phyloP scores from a whole-genome alignment of 2,113 vertebrate genomes.

The Pangasianodon gigas region DNA sequence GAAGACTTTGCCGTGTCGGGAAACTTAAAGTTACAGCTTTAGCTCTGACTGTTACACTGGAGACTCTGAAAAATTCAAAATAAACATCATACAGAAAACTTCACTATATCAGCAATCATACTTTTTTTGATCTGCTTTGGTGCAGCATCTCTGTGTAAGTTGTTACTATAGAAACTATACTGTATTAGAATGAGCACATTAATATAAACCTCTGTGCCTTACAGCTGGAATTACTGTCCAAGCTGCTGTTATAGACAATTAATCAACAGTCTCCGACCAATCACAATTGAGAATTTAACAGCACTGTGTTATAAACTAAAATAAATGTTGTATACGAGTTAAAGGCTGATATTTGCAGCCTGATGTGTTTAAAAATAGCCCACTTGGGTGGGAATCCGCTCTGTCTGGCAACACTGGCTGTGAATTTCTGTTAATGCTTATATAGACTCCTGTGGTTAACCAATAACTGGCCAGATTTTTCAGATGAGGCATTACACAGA shows the following conservation, averaged over 20 bases:
- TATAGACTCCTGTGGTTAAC: constrained; percentile 16
- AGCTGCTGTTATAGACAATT: neutral
- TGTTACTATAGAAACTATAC: neutral
- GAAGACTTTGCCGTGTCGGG: neutral
- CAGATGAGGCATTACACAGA: neutral
- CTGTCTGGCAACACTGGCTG: neutral
- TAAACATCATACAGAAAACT: neutral
- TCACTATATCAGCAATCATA: neutral
- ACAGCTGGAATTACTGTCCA: neutral
- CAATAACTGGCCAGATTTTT: neutral
- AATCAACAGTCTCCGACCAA: neutral
- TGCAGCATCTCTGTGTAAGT: neutral
- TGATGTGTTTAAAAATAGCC: neutral
- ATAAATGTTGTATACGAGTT: neutral
- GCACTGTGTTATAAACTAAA: neutral
- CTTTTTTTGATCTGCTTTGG: neutral
- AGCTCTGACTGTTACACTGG: neutral
- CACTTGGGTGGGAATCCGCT: neutral
- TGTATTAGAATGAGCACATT: neutral
- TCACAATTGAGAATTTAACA: neutral
- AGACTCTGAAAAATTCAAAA: neutral
- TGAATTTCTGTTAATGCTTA: neutral
- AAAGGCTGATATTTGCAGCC: neutral
- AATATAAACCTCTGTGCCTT: neutral
- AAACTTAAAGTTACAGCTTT: neutral